phyloP scores from a whole-genome alignment of 1,140 invertebrate genomes.

The Caenorhabditis latens region DNA sequence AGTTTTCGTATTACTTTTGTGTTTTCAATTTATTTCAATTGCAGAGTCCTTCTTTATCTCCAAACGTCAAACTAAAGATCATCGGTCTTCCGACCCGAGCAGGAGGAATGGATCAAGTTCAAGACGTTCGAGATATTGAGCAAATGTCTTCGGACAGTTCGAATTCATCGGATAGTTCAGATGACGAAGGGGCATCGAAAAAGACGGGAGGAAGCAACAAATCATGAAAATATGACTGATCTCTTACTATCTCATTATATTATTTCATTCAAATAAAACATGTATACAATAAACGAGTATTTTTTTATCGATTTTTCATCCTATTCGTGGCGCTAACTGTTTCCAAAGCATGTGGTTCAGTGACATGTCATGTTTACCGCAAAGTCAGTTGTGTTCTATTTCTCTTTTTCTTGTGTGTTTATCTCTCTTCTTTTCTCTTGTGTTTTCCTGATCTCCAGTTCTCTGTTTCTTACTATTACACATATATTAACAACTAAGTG shows the following conservation, averaged over 20 bases:
- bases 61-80: conserved; percentile 27
- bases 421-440: not conserved
- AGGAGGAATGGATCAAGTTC: conserved; percentile 32
- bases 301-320: not conserved
- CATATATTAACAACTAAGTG: no score
- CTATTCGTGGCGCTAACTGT: not conserved
- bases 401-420: not conserved
- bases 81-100: conserved; percentile 5
- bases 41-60: conserved; percentile 33
- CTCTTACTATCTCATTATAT: not conserved
- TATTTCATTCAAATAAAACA: not conserved
- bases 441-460: no score
- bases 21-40: not conserved
- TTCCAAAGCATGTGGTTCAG: no score
- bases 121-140: conserved; percentile 29
- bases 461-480: no score
- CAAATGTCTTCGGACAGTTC: conserved; percentile 47
- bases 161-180: conserved; percentile 41
- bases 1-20: not conserved
- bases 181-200: conserved; percentile 48
- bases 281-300: not conserved
- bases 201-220: conserved; percentile 7
- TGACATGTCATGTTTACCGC: conserved; percentile 18
- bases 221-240: not conserved
- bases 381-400: not conserved